Conservation (phyloP, 2,113 vertebrate species). For the Rana temporaria region DNA sequence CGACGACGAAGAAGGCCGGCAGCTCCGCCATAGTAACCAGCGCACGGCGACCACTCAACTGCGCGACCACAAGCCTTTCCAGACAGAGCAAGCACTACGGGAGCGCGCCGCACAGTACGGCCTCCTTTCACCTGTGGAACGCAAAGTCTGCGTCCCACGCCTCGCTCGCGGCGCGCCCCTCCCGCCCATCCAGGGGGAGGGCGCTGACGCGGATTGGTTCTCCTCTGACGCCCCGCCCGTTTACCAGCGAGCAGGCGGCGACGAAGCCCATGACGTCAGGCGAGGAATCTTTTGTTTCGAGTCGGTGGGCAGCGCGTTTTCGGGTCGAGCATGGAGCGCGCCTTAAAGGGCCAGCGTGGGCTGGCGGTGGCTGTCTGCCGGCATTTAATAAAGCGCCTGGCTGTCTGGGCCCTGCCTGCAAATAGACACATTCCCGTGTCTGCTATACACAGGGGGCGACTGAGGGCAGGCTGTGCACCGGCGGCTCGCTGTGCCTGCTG, state of each 20-base stretch:
- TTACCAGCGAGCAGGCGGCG: not conserved
- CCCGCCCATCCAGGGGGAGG: not conserved
- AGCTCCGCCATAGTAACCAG: slow-evolving; percentile 53
- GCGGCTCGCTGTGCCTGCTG: not conserved
- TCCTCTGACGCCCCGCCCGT: not conserved
- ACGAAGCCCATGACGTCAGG: not conserved
- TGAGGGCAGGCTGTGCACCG: slow-evolving; percentile 41
- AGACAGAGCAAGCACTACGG: slow-evolving; percentile 46
- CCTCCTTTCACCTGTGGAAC: slow-evolving; percentile 29
- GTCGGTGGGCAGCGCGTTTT: slow-evolving; percentile 8
- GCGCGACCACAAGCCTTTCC: slow-evolving; percentile 50
- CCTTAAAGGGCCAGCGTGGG: slow-evolving; percentile 44
- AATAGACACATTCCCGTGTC: slow-evolving; percentile 44
- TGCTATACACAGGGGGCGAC: slow-evolving; percentile 31
- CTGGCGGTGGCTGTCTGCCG: slow-evolving; percentile 32
- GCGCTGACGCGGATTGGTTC: not conserved
- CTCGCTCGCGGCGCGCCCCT: not conserved
- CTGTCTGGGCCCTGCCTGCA: slow-evolving; percentile 52
- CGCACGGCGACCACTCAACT: slow-evolving; percentile 53
- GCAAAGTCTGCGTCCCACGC: slow-evolving; percentile 39
- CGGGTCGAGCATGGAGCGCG: slow-evolving; percentile 25
- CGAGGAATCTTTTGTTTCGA: slow-evolving; percentile 45
- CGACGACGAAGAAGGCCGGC: slow-evolving; percentile 41
- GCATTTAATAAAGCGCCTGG: slow-evolving; percentile 53
- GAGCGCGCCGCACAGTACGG: slow-evolving; percentile 41